Conservation (phyloP, 2,888 invertebrate genomes). For the Tortricodes alternella region DNA sequence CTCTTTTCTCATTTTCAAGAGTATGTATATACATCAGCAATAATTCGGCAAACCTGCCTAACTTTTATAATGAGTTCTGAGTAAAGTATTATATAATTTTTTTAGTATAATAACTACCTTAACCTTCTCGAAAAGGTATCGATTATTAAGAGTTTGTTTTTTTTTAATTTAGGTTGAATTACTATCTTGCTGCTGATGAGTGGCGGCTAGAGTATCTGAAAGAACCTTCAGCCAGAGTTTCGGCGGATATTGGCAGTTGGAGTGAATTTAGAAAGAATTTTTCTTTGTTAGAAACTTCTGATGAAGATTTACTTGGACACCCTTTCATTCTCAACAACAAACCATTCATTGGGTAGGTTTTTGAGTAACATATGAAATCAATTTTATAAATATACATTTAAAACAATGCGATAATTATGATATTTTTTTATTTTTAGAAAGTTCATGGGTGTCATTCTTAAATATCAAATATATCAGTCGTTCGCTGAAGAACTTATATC, state of each 20-base stretch:
- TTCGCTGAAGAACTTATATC: constrained; percentile 73
- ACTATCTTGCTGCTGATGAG: constrained; percentile 80
- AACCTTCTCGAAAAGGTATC: no score
- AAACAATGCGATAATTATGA: neutral
- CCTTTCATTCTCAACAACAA: constrained; percentile 76
- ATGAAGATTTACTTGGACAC: constrained; percentile 78
- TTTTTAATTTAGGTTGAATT: constrained; percentile 70
- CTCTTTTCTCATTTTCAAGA: no score
- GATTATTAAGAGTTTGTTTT: neutral
- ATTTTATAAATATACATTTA: no score
- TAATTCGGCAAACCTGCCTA: no score
- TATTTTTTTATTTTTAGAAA: constrained; percentile 64
- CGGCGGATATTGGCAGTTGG: constrained; percentile 73
- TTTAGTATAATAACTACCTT: no score
- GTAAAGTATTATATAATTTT: no score
- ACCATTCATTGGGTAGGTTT: constrained; percentile 78
- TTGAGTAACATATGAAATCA: neutral
- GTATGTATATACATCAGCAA: no score
- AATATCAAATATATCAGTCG: constrained; percentile 82
- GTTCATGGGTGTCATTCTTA: constrained; percentile 80
- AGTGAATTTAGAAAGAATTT: constrained; percentile 74
- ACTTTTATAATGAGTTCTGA: no score
- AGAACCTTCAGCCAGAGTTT: constrained; percentile 55
- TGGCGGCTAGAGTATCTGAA: constrained; percentile 77
- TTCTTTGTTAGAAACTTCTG: constrained; percentile 67